Evolutionary conservation across 2,888 invertebrate species (phyloP).

Genomic region (Plebejus anna): DNA sequence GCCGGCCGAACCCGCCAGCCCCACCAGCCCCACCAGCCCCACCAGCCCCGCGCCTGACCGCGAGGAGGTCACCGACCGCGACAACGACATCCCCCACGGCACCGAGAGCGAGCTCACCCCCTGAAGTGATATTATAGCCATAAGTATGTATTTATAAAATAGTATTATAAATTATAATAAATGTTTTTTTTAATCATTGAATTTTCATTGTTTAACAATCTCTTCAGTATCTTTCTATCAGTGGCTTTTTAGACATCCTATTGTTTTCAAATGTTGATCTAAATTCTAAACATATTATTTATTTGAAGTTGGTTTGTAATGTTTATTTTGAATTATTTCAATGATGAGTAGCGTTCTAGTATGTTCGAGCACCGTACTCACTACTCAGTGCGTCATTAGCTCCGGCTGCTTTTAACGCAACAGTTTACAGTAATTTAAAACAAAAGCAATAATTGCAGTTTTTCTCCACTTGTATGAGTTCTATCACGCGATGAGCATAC

Average conservation of each 20-base stretch:
- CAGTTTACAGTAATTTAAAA: not conserved
- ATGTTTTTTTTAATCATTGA: slow-evolving; percentile 51
- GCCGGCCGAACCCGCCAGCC: slow-evolving; percentile 43
- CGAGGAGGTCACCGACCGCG: slow-evolving; percentile 50
- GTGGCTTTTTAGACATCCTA: not conserved
- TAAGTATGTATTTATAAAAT: slow-evolving; percentile 65
- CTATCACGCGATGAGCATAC: not conserved
- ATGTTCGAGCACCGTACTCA: not conserved
- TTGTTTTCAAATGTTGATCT: not conserved
- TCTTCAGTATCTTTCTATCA: not conserved
- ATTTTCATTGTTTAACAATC: slow-evolving; percentile 33
- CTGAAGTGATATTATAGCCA: slow-evolving; percentile 64
- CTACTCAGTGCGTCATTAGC: not conserved
- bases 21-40: slow-evolving; percentile 57
- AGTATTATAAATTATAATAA: slow-evolving; percentile 76
- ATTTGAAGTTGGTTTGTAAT: not conserved
- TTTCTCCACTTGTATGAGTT: not conserved
- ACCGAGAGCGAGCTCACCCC: slow-evolving; percentile 47
- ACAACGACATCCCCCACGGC: slow-evolving; percentile 60
- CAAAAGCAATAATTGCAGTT: not conserved
- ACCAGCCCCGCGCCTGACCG: slow-evolving; percentile 39
- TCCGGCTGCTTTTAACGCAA: not conserved
- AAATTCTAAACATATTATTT: too few species aligned
- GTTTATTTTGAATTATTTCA: not conserved
- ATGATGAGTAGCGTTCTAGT: not conserved